phyloP scores from a whole-genome alignment of 1,140 invertebrate genomes.

The Kradibia gibbosae region DNA sequence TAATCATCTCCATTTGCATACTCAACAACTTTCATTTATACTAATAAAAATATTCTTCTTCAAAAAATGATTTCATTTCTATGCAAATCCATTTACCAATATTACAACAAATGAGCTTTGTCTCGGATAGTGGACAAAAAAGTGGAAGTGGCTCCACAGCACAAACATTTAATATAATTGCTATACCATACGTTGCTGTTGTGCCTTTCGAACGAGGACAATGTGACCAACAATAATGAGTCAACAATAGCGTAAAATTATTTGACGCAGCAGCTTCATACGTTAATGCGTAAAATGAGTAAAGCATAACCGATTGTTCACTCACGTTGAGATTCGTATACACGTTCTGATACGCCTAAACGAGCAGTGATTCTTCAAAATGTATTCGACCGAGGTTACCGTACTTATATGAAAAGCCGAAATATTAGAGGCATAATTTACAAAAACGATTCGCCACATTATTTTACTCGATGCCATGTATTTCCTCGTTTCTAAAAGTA shows the following conservation, averaged over 20 bases:
- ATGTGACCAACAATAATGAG: slow-evolving; percentile 20
- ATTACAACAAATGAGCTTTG: not conserved
- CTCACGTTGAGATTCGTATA: not conserved
- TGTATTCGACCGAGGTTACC: not conserved
- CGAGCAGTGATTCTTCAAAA: not conserved
- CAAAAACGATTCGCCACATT: not conserved
- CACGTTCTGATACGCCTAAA: not conserved
- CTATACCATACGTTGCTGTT: not conserved
- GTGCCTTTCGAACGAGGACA: not conserved
- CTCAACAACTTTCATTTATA: not conserved
- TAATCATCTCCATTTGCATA: not conserved
- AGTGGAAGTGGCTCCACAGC: not conserved
- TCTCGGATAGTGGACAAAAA: not conserved
- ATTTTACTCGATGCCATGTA: not conserved
- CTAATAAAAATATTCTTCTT: not conserved
- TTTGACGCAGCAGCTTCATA: not conserved
- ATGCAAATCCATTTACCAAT: not conserved
- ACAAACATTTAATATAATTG: slow-evolving; percentile 20
- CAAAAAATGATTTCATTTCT: not conserved
- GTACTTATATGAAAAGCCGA: not conserved
- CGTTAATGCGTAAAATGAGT: not conserved
- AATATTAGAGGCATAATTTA: not conserved
- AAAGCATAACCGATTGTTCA: not conserved
- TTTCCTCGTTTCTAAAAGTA: not conserved
- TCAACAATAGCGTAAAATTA: slow-evolving; percentile 6